A percentile compares a stretch with the other conserved stretches of the same genome.
Conservation (phyloP, 30 jellyfish, hydroid and myxozoan species). For the Pseudorhiza aurosa region DNA sequence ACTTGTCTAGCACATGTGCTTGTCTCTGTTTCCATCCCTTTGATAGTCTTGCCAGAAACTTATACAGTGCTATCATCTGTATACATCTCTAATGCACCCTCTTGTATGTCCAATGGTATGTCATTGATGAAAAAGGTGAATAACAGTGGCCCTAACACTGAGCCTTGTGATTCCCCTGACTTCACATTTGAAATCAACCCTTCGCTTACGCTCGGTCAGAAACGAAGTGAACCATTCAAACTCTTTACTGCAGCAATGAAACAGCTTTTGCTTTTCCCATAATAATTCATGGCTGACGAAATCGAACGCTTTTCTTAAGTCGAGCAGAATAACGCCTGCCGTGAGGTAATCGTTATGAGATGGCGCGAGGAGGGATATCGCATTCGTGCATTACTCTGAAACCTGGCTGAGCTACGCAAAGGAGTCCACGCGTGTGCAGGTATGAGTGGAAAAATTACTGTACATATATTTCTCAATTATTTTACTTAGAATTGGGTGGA, state of each 20-base stretch:
- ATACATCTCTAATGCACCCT: no score
- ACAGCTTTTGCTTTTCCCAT: neutral
- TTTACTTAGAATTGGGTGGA: slow-evolving; percentile 1
- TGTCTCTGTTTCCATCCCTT: neutral
- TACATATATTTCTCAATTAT: slow-evolving; percentile 13
- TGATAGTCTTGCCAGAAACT: no score
- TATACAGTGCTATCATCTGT: no score
- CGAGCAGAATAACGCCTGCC: no score
- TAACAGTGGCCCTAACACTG: no score
- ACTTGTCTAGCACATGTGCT: slow-evolving; percentile 8
- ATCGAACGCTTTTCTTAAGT: neutral
- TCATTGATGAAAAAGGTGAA: neutral
- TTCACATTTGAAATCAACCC: neutral
- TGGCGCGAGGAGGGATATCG: neutral
- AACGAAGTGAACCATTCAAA: neutral
- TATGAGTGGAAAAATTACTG: neutral
- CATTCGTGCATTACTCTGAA: neutral
- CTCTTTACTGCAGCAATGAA: neutral
- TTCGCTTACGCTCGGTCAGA: neutral
- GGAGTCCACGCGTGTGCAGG: neutral
- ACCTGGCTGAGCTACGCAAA: neutral
- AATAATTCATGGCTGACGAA: neutral
- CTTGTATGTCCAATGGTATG: neutral
- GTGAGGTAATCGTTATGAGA: neutral
- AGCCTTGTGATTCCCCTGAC: slow-evolving; percentile 1